phyloP scores from a whole-genome alignment of 2,888 invertebrate genomes.

The Phragmatobia fuliginosa region DNA sequence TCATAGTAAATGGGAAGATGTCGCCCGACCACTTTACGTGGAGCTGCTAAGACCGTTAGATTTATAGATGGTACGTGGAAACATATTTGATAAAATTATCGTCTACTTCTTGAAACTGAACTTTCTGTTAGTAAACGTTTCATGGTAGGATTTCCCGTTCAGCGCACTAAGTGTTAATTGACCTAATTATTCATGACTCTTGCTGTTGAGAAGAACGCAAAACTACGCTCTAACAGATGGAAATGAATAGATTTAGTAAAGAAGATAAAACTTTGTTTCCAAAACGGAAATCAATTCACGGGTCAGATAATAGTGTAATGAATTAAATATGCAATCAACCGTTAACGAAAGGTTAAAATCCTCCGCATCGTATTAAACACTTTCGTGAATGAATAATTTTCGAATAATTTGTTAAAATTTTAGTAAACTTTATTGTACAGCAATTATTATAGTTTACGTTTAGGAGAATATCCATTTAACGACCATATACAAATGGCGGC shows the following conservation, averaged over 20 bases:
- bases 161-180: slow-evolving; percentile 44
- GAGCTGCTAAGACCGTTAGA: slow-evolving; percentile 63
- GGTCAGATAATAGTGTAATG: slow-evolving; percentile 51
- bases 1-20: slow-evolving; percentile 65
- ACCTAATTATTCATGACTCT: slow-evolving; percentile 39
- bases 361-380: not conserved
- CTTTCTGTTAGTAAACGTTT: slow-evolving; percentile 26
- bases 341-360: slow-evolving; percentile 31
- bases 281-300: slow-evolving; percentile 41
- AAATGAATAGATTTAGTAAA: slow-evolving; percentile 41
- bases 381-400: slow-evolving; percentile 28
- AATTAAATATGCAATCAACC: slow-evolving; percentile 56
- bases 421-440: no score
- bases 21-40: slow-evolving; percentile 64
- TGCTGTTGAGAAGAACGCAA: slow-evolving; percentile 40
- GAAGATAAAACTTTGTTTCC: slow-evolving; percentile 52
- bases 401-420: slow-evolving; percentile 8
- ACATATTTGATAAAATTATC: slow-evolving; percentile 63
- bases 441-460: no score
- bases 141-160: slow-evolving; percentile 21
- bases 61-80: slow-evolving; percentile 69
- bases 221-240: slow-evolving; percentile 47
- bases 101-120: slow-evolving; percentile 28
- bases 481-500: no score
- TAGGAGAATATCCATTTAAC: no score